Conservation (phyloP, 2,797 vertebrate genomes). For the Carapus acus region DNA sequence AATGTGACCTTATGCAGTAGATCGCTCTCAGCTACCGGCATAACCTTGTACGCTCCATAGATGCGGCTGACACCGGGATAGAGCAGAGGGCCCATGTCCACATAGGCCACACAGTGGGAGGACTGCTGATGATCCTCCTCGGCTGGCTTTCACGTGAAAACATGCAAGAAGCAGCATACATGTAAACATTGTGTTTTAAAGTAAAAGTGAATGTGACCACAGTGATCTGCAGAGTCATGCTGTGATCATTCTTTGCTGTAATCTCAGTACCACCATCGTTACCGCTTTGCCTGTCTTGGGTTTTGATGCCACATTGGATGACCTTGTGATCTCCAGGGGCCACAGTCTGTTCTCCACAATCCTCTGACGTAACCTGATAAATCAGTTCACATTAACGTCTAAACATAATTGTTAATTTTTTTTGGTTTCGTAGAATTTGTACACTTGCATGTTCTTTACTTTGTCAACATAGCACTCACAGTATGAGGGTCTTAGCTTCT, state of each 20-base stretch:
- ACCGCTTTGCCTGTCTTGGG: slow-evolving; percentile 65
- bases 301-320: slow-evolving; percentile 54
- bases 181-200: slow-evolving; percentile 5
- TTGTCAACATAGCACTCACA: too few relatives aligned
- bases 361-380: slow-evolving; percentile 73
- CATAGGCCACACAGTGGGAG: slow-evolving; percentile 84
- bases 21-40: slow-evolving; percentile 70
- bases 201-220: too few relatives aligned
- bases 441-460: too few relatives aligned
- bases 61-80: slow-evolving; percentile 83
- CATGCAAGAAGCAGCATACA: slow-evolving; percentile 12
- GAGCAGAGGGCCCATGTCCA: slow-evolving; percentile 83
- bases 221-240: neutral
- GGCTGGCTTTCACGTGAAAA: slow-evolving; percentile 45
- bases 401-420: too few relatives aligned
- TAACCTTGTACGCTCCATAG: slow-evolving; percentile 81
- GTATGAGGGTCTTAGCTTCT: too few relatives aligned
- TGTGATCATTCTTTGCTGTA: neutral
- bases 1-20: slow-evolving; percentile 78
- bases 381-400: neutral
- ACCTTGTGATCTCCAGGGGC: slow-evolving; percentile 84
- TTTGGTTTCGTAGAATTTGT: too few relatives aligned
- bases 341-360: slow-evolving; percentile 75
- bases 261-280: too few relatives aligned
- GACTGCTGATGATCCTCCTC: slow-evolving; percentile 73